These are phyloP conservation scores for Lasioglossum baleicum DNA, from an alignment of 1,140 invertebrate genomes.

Conservation along the genomic window DNA sequence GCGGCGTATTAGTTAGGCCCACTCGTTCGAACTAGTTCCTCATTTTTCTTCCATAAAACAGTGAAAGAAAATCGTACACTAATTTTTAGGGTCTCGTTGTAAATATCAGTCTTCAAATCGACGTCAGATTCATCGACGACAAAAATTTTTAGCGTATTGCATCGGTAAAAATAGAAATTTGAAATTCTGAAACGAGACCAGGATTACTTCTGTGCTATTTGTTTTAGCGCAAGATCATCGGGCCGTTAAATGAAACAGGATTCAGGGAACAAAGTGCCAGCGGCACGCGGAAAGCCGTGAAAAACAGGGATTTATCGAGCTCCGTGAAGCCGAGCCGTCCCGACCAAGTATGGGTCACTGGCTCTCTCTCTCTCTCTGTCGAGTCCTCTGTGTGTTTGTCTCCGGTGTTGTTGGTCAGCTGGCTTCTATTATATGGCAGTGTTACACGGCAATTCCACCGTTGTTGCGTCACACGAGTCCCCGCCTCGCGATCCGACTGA, in stretches of 20 bases:
- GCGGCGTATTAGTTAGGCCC: no score
- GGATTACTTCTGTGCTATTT: no score
- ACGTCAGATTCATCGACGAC: no score
- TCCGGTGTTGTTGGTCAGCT: constrained; percentile 3
- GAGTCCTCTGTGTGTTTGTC: background rate
- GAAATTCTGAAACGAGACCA: background rate
- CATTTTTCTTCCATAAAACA: no score
- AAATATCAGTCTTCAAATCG: no score
- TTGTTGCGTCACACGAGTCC: constrained; percentile 18
- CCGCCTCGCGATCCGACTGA: background rate
- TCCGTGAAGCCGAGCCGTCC: background rate
- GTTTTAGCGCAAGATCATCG: constrained; percentile 12
- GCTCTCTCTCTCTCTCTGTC: background rate
- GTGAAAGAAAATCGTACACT: no score
- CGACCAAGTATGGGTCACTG: constrained; percentile 34
- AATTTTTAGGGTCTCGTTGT: no score
- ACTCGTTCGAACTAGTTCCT: no score
- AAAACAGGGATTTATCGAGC: constrained; percentile 40
- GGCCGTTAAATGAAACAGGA: constrained; percentile 35
- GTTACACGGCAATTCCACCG: background rate
- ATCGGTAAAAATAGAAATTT: no score
- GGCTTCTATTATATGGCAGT: constrained; percentile 5
- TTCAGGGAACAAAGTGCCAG: background rate
- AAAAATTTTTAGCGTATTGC: no score
- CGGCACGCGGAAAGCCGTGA: constrained; percentile 13